Base-by-base conservation (phyloP, 2,113 vertebrate species). In the Mesitornis unicolor region DNA sequence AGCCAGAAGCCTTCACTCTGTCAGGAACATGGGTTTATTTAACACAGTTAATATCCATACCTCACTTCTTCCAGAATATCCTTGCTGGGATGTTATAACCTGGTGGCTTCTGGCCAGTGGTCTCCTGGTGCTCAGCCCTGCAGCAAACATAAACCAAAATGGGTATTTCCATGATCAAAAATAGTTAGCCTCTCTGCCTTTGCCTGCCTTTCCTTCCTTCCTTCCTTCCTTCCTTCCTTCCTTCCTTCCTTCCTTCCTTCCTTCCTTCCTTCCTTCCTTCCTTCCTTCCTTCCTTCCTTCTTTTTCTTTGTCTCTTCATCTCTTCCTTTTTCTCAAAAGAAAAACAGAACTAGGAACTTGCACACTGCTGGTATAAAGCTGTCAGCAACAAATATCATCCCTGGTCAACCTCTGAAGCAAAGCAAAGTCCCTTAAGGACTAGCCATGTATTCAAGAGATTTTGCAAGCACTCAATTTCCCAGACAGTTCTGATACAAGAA, bases 201-300 rank as follows among this genome's bases (percentile, higher is more conserved):
- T 16, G 6, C 14, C 15, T 13, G 1, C 38, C 43, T 51, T 25
- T 12, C 36, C 42, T 26, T 26, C 22, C 43, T n/a, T 56, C 20
- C 35, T 5, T 33, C 22, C 18, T 51, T 38, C 22, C 16, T 42
- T 33, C 54, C 13, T 31, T 17, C 53, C 53, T 20, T 16, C 36
- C 28, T 69, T 1, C 13, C 16, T 24, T 17, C 9, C 3, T 21
- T 12, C 3, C 11, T 22, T 20, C 4, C 6, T 22, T 14, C 3
- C 11, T 31, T 15, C 4, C 3, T 11, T 15, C 11, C 7, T 29
- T 7, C 26, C 13, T 40, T 3, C 6, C 11, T 28, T 20, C 10
- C 26, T 38, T 22, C 6, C 3, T 25, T 12, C 5, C 12, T 21
- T 3, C 4, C 9, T 47, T 3, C 6, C 33, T 45, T 31, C 14